Evolutionary conservation across 2,888 invertebrate species (phyloP).

Genomic region (Phaedon cochleariae): DNA sequence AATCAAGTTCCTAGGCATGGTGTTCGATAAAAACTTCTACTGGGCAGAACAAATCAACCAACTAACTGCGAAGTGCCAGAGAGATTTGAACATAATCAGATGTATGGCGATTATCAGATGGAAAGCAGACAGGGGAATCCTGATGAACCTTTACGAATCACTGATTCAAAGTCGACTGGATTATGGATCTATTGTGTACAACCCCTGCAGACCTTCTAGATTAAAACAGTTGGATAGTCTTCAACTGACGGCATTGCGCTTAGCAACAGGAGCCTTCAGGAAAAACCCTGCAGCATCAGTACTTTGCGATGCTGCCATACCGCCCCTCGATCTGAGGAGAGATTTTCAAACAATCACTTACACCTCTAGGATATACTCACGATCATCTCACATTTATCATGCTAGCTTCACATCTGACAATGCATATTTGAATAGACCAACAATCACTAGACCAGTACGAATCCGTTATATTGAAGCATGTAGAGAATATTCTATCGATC

Average conservation of each 20-base stretch:
- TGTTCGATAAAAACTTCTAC: conserved; percentile 12
- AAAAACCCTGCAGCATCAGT: neutral
- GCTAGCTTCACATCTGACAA: neutral
- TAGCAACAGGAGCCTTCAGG: neutral
- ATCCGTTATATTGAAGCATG: neutral
- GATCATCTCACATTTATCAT: neutral
- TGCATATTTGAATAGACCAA: neutral
- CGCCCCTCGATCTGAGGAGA: neutral
- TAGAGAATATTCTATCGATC: neutral
- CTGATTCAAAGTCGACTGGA: conserved; percentile 13
- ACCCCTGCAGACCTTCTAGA: neutral
- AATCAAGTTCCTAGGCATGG: conserved; percentile 3
- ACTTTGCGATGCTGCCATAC: neutral
- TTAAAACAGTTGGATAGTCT: neutral
- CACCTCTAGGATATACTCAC: neutral
- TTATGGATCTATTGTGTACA: conserved; percentile 15
- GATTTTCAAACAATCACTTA: neutral
- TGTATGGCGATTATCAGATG: conserved; percentile 4
- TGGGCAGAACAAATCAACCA: conserved; percentile 3
- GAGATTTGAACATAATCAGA: conserved; percentile 9
- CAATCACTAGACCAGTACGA: neutral
- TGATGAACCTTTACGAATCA: conserved; percentile 7
- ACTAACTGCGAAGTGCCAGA: conserved; percentile 2
- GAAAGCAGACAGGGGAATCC: conserved; percentile 9
- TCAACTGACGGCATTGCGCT: neutral